Percentiles rank a stretch among this genome's conserved stretches.
phyloP scores from a whole-genome alignment of 1,140 invertebrate species.

The Papilio dardanus region DNA sequence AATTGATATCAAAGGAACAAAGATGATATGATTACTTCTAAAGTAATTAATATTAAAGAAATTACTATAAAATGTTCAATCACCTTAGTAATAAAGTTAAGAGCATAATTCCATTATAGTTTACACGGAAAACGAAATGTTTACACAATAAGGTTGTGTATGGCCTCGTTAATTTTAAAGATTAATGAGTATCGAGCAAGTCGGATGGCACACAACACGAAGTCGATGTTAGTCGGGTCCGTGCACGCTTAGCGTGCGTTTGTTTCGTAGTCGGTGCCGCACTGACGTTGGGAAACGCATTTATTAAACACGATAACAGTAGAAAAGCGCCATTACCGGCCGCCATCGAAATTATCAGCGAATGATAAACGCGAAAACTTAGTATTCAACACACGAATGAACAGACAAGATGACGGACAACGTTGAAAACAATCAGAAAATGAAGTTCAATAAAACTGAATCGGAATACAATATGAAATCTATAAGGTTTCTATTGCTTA shows the following conservation, averaged over 20 bases:
- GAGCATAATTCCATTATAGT: not conserved
- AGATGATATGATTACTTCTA: not conserved
- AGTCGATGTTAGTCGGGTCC: constrained; percentile 23
- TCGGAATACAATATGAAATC: constrained; percentile 78
- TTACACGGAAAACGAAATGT: not conserved
- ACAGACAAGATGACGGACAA: constrained; percentile 49
- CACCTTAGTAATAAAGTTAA: not conserved
- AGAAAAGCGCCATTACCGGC: constrained; percentile 17
- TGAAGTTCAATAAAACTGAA: constrained; percentile 70
- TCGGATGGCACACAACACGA: not conserved
- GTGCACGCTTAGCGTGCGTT: constrained; percentile 22
- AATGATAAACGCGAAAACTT: constrained; percentile 33
- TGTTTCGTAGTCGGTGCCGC: not conserved
- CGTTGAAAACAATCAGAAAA: constrained; percentile 46
- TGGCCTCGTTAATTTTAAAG: constrained; percentile 31
- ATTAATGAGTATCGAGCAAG: constrained; percentile 31
- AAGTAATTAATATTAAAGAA: not conserved
- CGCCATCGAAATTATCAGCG: constrained; percentile 31
- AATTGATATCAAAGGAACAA: too few species aligned
- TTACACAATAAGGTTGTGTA: constrained; percentile 7
- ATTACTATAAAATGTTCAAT: not conserved
- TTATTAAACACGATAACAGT: not conserved
- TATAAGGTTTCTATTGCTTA: constrained; percentile 73
- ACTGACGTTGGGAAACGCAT: constrained; percentile 10
- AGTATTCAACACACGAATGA: constrained; percentile 23